These are phyloP conservation scores for Phenacoccus solenopsis DNA, from an alignment of 1,140 invertebrate species.

Conservation along the genomic window DNA sequence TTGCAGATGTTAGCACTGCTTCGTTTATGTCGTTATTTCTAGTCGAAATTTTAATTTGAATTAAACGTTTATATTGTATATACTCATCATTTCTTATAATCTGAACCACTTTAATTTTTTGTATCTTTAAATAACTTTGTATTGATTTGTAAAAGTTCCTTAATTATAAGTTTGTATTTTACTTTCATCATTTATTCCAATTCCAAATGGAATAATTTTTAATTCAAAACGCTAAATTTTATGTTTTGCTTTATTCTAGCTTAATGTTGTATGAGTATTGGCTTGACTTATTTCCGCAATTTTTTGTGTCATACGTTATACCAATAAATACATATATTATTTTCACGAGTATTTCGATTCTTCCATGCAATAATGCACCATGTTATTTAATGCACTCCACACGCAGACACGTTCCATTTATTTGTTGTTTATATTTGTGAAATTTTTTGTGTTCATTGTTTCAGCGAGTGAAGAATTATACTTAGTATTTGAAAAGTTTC, in stretches of 20 bases:
- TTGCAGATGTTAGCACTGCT: background rate
- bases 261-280: background rate
- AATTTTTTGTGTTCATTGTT: background rate
- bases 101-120: background rate
- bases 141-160: conserved; percentile 2
- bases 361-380: background rate
- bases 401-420: background rate
- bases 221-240: background rate
- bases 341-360: background rate
- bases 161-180: background rate
- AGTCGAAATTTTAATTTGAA: background rate
- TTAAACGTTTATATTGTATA: too few relatives aligned
- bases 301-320: background rate
- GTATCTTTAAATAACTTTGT: background rate
- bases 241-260: background rate
- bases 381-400: background rate
- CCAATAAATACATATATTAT: background rate
- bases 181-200: too few relatives aligned
- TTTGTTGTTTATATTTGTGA: background rate
- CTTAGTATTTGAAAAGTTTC: background rate
- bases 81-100: background rate
- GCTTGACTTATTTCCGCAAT: background rate
- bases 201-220: background rate
- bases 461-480: background rate
- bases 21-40: background rate